These are phyloP conservation scores for Lepidocolaptes lacrymiger DNA, from an alignment of 2,797 vertebrate genomes.

Conservation along the genomic window DNA sequence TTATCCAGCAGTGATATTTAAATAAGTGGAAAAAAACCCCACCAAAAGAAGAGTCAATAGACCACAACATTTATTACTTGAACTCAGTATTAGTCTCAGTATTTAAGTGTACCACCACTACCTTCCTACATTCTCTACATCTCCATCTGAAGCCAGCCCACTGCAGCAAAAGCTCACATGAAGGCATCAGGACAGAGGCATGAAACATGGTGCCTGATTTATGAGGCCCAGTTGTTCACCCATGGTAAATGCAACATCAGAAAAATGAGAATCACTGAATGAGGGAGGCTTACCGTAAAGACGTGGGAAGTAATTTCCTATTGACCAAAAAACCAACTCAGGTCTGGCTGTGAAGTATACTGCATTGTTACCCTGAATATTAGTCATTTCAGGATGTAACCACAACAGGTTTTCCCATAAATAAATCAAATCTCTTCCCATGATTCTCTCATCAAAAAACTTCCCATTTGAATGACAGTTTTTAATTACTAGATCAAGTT, in stretches of 20 bases:
- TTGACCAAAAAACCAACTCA: slow-evolving; percentile 17
- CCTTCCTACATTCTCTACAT: fast-evolving
- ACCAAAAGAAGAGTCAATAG: background rate
- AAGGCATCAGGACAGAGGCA: background rate
- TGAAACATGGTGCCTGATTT: background rate
- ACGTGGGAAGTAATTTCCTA: background rate
- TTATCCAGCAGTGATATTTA: background rate
- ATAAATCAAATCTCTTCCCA: slow-evolving; percentile 58
- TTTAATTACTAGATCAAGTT: slow-evolving; percentile 63
- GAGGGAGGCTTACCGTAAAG: background rate
- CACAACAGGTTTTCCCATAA: slow-evolving; percentile 58
- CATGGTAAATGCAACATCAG: background rate
- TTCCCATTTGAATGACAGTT: slow-evolving; percentile 57
- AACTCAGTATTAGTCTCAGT: background rate
- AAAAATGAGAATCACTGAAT: background rate
- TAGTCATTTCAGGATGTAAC: slow-evolving; percentile 47
- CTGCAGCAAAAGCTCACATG: background rate
- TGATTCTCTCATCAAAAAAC: slow-evolving; percentile 48
- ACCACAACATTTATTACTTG: background rate
- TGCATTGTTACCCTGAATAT: slow-evolving; percentile 19
- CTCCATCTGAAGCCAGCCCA: background rate
- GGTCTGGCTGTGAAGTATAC: slow-evolving; percentile 18
- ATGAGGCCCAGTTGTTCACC: background rate
- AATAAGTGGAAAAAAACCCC: background rate
- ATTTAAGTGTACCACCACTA: background rate